Evolutionary conservation across 1,140 invertebrate genomes (phyloP), one percentile per base, ranked within the genome.

Genomic region (Drosophila kanapiae): DNA sequence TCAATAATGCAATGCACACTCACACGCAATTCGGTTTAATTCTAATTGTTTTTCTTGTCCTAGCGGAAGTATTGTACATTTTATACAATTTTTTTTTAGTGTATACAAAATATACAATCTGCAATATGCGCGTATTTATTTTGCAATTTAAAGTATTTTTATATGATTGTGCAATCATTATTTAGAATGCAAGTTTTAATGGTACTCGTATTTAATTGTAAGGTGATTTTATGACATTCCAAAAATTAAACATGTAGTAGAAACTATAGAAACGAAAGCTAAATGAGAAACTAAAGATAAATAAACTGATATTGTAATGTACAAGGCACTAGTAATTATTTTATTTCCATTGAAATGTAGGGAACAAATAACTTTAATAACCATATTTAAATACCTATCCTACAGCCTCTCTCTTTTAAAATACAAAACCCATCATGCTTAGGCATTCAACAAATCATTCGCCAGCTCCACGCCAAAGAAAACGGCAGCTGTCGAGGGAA

Each of bases 401-500:
- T 38, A 60, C 33, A 77, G 75, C 75, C 75, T 77, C 62, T 47
- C 14, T 35, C 14, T 16, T 13, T 23, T 23, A 23, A 45, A 47
- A 75, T 38, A 75, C 42, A 75, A 75, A 27, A 31, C 13, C 10
- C 18, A 3, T 61, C 23, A 65, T n/a, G 29, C 11, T 27, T 83
- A 88, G 27, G 47, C 47, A 40, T 69, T 60, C n/a, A 87, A 60
- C 10, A 88, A 81, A 72, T 88, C 81, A 72, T 91, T 92, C 16
- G 86, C 88, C 18, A 93, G 47, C 59, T 93, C 92, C 37, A 93
- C 91, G 43, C 92, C 97, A 80, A 98, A 93, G 93, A 98, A 98
- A 92, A 97, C 98, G 4, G 97, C 97, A 63, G 98, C 98, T 94
- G 98, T 99, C n/a, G 98, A 97, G 45, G 98, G 97, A 94, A 99